Evolutionary conservation across 1,140 invertebrate genomes (phyloP).

Genomic region (Anagrus nilaparvatae): DNA sequence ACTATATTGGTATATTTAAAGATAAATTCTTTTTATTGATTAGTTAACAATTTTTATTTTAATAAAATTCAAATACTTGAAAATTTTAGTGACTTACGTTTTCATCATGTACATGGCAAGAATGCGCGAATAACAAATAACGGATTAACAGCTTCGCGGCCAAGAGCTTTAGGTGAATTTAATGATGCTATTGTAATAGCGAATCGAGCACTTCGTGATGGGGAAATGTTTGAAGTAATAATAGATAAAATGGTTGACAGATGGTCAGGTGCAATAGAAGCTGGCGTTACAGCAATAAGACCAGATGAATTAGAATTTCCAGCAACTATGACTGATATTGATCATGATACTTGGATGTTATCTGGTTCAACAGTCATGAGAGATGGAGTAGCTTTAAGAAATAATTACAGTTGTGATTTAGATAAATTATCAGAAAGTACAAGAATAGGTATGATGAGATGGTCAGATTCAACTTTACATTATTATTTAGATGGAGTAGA

Average conservation of each 20-base stretch:
- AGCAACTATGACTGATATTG: constrained; percentile 84
- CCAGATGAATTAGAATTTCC: constrained; percentile 81
- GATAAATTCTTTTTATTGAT: constrained; percentile 3
- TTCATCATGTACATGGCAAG: constrained; percentile 80
- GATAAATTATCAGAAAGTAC: constrained; percentile 67
- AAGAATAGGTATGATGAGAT: constrained; percentile 77
- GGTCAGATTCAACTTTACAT: constrained; percentile 72
- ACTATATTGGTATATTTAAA: constrained; percentile 47
- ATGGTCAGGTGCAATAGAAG: constrained; percentile 84
- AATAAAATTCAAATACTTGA: constrained; percentile 2
- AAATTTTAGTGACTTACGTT: constrained; percentile 62
- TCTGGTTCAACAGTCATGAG: constrained; percentile 74
- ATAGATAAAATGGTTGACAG: constrained; percentile 87
- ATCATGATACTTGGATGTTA: constrained; percentile 86
- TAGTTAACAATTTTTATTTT: background rate
- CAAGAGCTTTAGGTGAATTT: constrained; percentile 81
- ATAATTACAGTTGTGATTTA: constrained; percentile 74
- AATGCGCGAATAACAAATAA: constrained; percentile 82
- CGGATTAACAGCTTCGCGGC: constrained; percentile 73
- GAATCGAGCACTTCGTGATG: constrained; percentile 74
- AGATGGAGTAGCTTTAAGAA: constrained; percentile 71
- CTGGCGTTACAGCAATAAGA: constrained; percentile 34
- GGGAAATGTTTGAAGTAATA: constrained; percentile 85
- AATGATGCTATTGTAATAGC: constrained; percentile 91
- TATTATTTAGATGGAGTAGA: constrained; percentile 87